Conservation (phyloP, 1,140 invertebrate species). For the Bombyx mandarina region DNA sequence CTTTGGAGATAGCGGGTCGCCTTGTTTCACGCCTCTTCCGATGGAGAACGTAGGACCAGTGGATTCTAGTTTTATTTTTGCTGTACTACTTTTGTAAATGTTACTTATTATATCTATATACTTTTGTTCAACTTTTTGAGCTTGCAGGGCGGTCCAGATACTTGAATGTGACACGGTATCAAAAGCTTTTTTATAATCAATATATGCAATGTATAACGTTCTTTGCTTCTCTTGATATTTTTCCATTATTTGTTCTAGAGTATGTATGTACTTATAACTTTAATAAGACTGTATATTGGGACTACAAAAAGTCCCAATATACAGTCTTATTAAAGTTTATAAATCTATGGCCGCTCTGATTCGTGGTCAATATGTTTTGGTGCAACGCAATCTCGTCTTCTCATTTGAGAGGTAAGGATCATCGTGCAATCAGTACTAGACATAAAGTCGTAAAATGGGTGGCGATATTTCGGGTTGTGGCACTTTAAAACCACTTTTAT, state of each 20-base stretch:
- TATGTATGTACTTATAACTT: constrained; percentile 8
- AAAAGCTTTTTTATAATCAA: constrained; percentile 18
- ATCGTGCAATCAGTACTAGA: no score
- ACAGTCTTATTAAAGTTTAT: no score
- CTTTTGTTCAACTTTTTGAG: constrained; percentile 5
- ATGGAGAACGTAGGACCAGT: constrained; percentile 12
- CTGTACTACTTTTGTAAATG: constrained; percentile 14
- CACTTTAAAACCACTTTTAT: no score
- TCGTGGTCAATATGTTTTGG: no score
- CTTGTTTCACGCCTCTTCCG: constrained; percentile 19
- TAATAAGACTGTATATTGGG: no score
- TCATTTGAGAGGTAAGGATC: no score
- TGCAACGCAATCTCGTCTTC: no score
- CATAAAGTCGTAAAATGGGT: no score
- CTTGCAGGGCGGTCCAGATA: constrained; percentile 11
- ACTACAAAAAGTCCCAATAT: no score
- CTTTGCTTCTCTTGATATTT: constrained; percentile 12
- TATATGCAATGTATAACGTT: constrained; percentile 11
- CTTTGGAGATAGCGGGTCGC: constrained; percentile 18
- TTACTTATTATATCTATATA: constrained; percentile 15
- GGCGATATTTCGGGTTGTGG: no score
- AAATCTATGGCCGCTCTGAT: no score
- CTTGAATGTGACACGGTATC: constrained; percentile 13
- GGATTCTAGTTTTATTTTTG: constrained; percentile 14
- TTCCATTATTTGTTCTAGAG: constrained; percentile 18